Percentiles rank a stretch among this genome's conserved stretches.
These are phyloP conservation scores for Threskiornis aethiopicus DNA, from an alignment of 2,797 vertebrate genomes.

Conservation along the genomic window DNA sequence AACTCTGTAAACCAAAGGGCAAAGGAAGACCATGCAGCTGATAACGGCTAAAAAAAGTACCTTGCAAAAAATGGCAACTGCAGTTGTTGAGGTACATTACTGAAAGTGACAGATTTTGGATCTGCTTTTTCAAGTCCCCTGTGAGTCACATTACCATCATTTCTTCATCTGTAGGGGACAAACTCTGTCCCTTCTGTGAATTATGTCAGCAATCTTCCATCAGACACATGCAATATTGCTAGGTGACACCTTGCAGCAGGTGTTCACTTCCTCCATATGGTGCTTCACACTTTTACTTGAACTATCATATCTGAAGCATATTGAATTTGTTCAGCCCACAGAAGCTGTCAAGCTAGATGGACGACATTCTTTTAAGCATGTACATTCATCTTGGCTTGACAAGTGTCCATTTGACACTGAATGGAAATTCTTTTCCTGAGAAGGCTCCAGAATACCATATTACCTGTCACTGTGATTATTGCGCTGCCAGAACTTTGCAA, in stretches of 20 bases:
- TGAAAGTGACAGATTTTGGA: conserved; percentile 29
- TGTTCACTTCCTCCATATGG: conserved; percentile 69
- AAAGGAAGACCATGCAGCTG: background rate
- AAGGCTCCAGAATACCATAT: background rate
- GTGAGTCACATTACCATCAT: conserved; percentile 20
- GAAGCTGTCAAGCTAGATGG: conserved; percentile 54
- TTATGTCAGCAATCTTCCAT: conserved; percentile 63
- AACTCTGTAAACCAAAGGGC: background rate
- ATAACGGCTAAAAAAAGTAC: background rate
- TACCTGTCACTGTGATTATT: conserved; percentile 1
- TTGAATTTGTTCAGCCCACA: conserved; percentile 60
- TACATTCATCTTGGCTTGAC: conserved; percentile 57
- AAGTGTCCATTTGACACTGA: conserved; percentile 62
- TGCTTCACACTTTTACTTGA: conserved; percentile 65
- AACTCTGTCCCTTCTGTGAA: conserved; percentile 58
- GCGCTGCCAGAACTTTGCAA: background rate
- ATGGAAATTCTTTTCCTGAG: conserved; percentile 5
- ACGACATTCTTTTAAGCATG: conserved; percentile 39
- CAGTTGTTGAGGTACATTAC: background rate
- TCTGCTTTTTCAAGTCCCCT: conserved; percentile 14
- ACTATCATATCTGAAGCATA: conserved; percentile 62
- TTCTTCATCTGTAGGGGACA: conserved; percentile 59
- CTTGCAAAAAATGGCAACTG: background rate
- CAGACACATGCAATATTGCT: conserved; percentile 65
- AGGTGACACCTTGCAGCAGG: conserved; percentile 68